Base-by-base conservation (phyloP, 2,113 vertebrate genomes). In the Gracilinanus agilis region DNA sequence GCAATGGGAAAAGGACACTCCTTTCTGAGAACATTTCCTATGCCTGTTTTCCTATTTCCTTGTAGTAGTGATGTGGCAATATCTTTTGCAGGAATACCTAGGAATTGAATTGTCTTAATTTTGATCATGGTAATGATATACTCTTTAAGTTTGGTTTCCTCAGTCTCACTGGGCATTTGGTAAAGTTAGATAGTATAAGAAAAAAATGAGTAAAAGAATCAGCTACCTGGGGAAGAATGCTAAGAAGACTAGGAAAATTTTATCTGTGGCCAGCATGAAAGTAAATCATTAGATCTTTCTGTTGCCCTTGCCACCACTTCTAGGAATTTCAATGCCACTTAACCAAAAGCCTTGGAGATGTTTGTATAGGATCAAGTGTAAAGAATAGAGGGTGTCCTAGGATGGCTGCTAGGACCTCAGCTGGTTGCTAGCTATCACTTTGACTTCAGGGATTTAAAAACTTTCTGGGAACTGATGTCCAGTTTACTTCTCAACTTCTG, bases 311-410 rank as follows among this genome's bases (percentile, higher is more conserved):
- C 34, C 67, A 21, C 13, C 34, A 40, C 21, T 40, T 83, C n/a
- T 8, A 40, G n/a, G 16, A 21, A 8, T 40, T 83, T 95, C 55
- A 67, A 1, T 44, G 54, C 55, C 61, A 53, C 61, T 93, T 92
- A 58, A 53, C 91, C 9, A 2, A 58, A 53, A n/a, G 9, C 44
- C 61, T 53, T 19, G 25, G 75, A 40, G 10, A 3, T 55, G 53
- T 88, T 61, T 75, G n/a, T 19, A 6, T n/a, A 44, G 27, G n/a
- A 19, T 27, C 90, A 0, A 55, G 2, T 13, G 67, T 90, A 53
- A 12, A 40, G 55, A 56, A 56, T 55, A 25, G 89, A 94, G 95
- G 89, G 95, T 95, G 93, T 40, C 54, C 29, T 29, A 53, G 9
- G 44, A 25, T 21, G 54, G 25, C 55, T 44, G 53, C 40, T 25